Conservation (phyloP, 2,113 vertebrate species). For the Channa argus region DNA sequence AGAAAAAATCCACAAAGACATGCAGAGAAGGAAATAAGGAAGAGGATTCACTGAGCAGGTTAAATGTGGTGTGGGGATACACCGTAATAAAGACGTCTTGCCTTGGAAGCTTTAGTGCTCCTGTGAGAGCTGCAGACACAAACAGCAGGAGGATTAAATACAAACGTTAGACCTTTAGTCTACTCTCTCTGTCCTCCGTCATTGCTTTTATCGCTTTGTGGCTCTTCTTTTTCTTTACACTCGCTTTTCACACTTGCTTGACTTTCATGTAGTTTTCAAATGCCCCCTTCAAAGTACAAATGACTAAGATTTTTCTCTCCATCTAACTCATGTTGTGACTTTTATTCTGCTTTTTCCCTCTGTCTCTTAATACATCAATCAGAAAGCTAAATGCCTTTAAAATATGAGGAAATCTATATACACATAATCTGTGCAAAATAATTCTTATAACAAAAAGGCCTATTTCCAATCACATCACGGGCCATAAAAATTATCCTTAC, state of each 20-base stretch:
- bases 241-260: slow-evolving; percentile 8
- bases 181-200: slow-evolving; percentile 33
- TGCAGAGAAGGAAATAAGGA: slow-evolving; percentile 28
- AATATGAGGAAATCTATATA: background rate
- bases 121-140: slow-evolving; percentile 67
- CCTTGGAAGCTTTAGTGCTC: slow-evolving; percentile 63
- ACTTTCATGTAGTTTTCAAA: slow-evolving; percentile 24
- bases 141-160: slow-evolving; percentile 65
- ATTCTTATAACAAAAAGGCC: background rate
- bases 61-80: slow-evolving; percentile 55
- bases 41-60: slow-evolving; percentile 51
- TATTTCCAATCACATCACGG: background rate
- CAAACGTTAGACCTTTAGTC: slow-evolving; percentile 61
- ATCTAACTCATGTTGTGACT: slow-evolving; percentile 1
- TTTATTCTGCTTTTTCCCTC: background rate
- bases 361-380: background rate
- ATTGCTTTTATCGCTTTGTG: slow-evolving; percentile 40
- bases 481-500: background rate
- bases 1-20: slow-evolving; percentile 2
- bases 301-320: slow-evolving; percentile 20
- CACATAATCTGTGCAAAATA: background rate
- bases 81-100: slow-evolving; percentile 59
- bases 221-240: slow-evolving; percentile 15
- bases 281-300: slow-evolving; percentile 14
- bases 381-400: slow-evolving; percentile 10